Percentiles rank a stretch among this genome's conserved stretches.
These are phyloP conservation scores for Ryuthela nishihirai DNA, from an alignment of 2,888 invertebrate species.

Conservation along the genomic window DNA sequence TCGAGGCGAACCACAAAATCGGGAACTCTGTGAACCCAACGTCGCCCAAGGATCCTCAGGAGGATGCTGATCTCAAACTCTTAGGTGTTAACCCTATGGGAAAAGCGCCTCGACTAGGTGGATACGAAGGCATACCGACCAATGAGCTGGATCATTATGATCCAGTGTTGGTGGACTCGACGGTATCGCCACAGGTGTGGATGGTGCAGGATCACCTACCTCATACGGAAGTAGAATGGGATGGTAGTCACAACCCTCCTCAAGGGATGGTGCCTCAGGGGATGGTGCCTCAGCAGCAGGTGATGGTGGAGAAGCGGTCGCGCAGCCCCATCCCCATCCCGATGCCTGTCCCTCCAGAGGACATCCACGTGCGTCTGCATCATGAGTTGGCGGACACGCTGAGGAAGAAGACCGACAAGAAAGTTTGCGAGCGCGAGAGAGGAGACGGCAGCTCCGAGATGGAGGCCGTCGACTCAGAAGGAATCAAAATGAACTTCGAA, in stretches of 20 bases:
- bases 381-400: constrained; percentile 35
- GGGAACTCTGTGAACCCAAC: constrained; percentile 27
- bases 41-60: constrained; percentile 23
- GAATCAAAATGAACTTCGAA: constrained; percentile 23
- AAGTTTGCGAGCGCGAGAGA: constrained; percentile 21
- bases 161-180: constrained; percentile 11
- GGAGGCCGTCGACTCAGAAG: constrained; percentile 25
- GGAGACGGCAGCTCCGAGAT: constrained; percentile 40
- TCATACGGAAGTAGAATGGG: constrained; percentile 23
- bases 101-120: constrained; percentile 20
- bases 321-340: constrained; percentile 12
- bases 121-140: constrained; percentile 33
- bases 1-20: constrained; percentile 33
- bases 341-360: constrained; percentile 21
- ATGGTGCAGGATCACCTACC: constrained; percentile 35
- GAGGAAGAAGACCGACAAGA: constrained; percentile 13
- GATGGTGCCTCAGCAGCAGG: constrained; percentile 9
- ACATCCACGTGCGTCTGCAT: constrained; percentile 34
- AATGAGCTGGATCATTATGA: constrained; percentile 32
- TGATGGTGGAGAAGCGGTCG: constrained; percentile 10
- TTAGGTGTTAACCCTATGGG: constrained; percentile 26
- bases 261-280: constrained; percentile 3
- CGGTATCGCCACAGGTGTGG: constrained; percentile 30
- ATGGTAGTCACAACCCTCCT: constrained; percentile 13
- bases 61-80: constrained; percentile 33